Base-by-base conservation (phyloP, 2,113 vertebrate species). In the Trogon melanurus region DNA sequence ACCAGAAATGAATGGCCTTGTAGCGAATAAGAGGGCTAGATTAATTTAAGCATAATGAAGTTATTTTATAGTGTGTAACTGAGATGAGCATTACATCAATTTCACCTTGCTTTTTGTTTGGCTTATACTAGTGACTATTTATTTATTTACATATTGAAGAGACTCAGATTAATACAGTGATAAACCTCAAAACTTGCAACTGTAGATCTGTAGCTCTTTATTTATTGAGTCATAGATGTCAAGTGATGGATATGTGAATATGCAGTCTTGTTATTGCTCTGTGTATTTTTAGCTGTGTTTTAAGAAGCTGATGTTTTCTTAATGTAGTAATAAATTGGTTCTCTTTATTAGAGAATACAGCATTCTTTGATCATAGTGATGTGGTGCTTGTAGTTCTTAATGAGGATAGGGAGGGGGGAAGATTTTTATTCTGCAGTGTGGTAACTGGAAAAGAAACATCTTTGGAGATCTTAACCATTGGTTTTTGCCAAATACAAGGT, bases 291-390 rank as follows among this genome's bases (percentile, higher is more conserved):
- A 89, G 64, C 76, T 88, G 30, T 1, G 3, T 81, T 88, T 90
- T 81, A 86, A 79, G 64, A 90, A 89, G 69, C 45, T 78, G 69
- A 57, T 84, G 61, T 91, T 94, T 95, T 93, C 85, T 91, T 82
- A 62, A 48, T 48, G 65, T 61, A 79, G 41, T 67, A 65, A 11
- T 84, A 81, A 75, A 61, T 90, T 14, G 2, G n/a, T 71, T 88
- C 53, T 82, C 69, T 90, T 45, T 83, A 57, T 84, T 86, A 86
- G 79, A 81, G 34, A 71, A 53, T 57, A 44, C 41, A 45, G 34
- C 60, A n/a, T 79, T 75, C 70, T 95, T 95, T 94, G 70, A 76
- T 93, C 72, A 69, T 83, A 65, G 79, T 80, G 48, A 51, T 82
- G 50, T 88, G 84, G 19, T 93, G 25, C 83, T 85, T 76, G 64